Evolutionary conservation across 1,140 invertebrate genomes (phyloP).

Genomic region (Zaprionus capensis): DNA sequence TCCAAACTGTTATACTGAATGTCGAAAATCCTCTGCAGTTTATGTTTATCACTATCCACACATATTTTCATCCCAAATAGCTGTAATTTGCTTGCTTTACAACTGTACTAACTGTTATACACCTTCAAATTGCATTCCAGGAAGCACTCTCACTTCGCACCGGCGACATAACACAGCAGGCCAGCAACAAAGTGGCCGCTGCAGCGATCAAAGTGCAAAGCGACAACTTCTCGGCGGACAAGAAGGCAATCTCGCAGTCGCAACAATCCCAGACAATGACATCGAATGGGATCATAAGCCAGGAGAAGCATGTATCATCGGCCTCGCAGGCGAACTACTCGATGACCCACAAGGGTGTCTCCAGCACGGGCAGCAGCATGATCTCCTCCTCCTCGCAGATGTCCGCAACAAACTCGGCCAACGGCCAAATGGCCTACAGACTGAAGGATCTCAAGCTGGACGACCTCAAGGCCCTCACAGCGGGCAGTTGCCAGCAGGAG

Average conservation of each 20-base stretch:
- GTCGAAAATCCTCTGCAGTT: conserved; percentile 4
- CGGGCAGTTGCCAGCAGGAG: conserved; percentile 90
- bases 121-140: conserved; percentile 83
- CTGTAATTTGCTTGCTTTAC: background rate
- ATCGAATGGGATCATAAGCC: conserved; percentile 90
- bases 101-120: conserved; percentile 28
- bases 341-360: conserved; percentile 90
- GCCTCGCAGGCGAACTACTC: conserved; percentile 90
- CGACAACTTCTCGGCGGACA: conserved; percentile 93
- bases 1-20: conserved; percentile 7
- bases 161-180: conserved; percentile 92
- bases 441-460: conserved; percentile 87
- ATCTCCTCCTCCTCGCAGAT: conserved; percentile 85
- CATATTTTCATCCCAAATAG: background rate
- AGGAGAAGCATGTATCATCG: conserved; percentile 87
- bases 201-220: conserved; percentile 92
- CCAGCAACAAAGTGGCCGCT: conserved; percentile 91
- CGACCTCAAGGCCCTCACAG: conserved; percentile 90
- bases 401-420: conserved; percentile 55
- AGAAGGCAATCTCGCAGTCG: conserved; percentile 92
- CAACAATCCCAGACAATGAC: conserved; percentile 93
- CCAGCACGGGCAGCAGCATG: conserved; percentile 88
- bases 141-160: conserved; percentile 92
- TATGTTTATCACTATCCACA: conserved; percentile 6
- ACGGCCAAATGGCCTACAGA: conserved; percentile 60